A percentile compares a stretch with the other conserved stretches of the same genome.
These are phyloP conservation scores for Timema podura DNA, from an alignment of 2,888 invertebrate genomes.

Conservation along the genomic window DNA sequence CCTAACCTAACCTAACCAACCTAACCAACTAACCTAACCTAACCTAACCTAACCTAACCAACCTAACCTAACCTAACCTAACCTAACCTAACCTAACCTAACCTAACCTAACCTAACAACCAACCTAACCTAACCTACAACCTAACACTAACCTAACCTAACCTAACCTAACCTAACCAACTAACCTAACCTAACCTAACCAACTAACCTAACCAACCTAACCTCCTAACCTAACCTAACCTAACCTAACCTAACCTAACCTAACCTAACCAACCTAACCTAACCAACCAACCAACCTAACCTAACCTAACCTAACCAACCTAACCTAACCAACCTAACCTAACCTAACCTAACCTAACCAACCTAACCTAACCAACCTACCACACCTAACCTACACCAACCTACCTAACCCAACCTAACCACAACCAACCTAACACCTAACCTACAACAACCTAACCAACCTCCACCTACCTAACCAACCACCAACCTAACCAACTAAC, in stretches of 20 bases:
- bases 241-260: too few relatives aligned
- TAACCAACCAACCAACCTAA: conserved; percentile 21
- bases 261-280: too few relatives aligned
- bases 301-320: conserved; percentile 19
- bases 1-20: conserved; percentile 15
- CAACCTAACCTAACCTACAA: conserved; percentile 21
- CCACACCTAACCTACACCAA: conserved; percentile 25
- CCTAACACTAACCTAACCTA: too few relatives aligned
- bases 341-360: conserved; percentile 27
- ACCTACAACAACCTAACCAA: conserved; percentile 27
- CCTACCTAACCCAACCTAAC: conserved; percentile 20
- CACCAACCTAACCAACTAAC: background rate
- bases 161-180: too few relatives aligned
- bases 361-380: conserved; percentile 8
- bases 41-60: conserved; percentile 23
- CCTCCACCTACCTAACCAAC: conserved; percentile 31
- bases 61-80: conserved; percentile 23
- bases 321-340: conserved; percentile 16
- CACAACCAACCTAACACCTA: too few relatives aligned
- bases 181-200: too few relatives aligned
- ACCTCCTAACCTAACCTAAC: too few relatives aligned
- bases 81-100: conserved; percentile 19
- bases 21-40: conserved; percentile 18
- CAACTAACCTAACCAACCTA: too few relatives aligned
- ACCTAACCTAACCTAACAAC: conserved; percentile 24